phyloP scores from a whole-genome alignment of 2,888 invertebrate genomes.

The Odiellus spinosus region DNA sequence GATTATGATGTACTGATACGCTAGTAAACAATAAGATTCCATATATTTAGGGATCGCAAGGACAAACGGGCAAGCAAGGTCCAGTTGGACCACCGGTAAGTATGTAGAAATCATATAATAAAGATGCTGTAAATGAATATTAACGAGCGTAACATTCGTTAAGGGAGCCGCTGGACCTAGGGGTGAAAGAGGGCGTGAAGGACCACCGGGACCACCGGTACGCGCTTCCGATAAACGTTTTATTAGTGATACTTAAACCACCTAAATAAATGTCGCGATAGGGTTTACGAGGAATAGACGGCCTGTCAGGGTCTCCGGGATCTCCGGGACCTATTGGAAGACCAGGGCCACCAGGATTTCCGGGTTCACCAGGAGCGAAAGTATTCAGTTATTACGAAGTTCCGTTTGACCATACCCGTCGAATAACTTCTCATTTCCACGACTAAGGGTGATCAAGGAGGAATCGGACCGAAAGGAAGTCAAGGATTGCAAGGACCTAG shows the following conservation, averaged over 20 bases:
- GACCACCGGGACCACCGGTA: conserved; percentile 48
- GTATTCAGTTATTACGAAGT: conserved; percentile 25
- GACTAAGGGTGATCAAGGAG: conserved; percentile 38
- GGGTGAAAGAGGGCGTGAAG: conserved; percentile 71
- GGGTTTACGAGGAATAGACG: conserved; percentile 62
- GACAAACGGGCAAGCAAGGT: conserved; percentile 16
- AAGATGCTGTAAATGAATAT: no score
- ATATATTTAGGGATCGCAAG: conserved; percentile 20
- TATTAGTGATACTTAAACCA: neutral
- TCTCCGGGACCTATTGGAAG: conserved; percentile 60
- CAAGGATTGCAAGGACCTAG: conserved; percentile 64
- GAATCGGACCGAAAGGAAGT: conserved; percentile 61
- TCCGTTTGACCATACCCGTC: neutral
- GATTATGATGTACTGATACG: no score
- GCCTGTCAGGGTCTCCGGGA: conserved; percentile 59
- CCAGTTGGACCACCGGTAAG: conserved; percentile 35
- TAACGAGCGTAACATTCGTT: no score
- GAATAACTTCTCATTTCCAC: neutral
- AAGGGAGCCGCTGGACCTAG: conserved; percentile 67
- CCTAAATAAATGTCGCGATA: conserved; percentile 7
- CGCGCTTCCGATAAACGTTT: conserved; percentile 4
- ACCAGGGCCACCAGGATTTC: conserved; percentile 67
- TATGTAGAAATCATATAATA: no score
- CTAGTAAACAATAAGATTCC: no score
- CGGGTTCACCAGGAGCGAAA: conserved; percentile 62